Evolutionary conservation across 1,140 invertebrate genomes (phyloP).

Genomic region (Globodera ellingtonae): DNA sequence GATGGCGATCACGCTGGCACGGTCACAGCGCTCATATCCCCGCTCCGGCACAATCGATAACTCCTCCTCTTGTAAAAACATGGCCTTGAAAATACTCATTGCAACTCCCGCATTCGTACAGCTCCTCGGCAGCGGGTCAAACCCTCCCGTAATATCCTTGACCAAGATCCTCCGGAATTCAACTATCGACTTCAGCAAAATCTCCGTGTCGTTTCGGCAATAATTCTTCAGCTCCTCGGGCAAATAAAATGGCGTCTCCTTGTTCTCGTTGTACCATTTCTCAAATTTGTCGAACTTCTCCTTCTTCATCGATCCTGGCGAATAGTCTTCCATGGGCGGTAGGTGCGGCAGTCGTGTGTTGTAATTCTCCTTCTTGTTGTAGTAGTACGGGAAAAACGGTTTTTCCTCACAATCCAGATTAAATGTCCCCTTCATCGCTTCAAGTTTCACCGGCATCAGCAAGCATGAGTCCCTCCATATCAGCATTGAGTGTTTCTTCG

Average conservation of each 20-base stretch:
- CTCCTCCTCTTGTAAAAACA: not conserved
- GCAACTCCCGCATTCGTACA: not conserved
- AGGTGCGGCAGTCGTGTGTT: not conserved
- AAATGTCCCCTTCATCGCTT: not conserved
- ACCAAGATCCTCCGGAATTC: slow-evolving; percentile 7
- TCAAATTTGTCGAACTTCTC: not conserved
- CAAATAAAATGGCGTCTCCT: not conserved
- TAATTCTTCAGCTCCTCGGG: not conserved
- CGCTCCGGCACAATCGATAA: slow-evolving; percentile 12
- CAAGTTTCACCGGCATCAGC: not conserved
- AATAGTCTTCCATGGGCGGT: not conserved
- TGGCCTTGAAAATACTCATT: not conserved
- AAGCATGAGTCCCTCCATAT: not conserved
- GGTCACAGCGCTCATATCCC: slow-evolving; percentile 1
- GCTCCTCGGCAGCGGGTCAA: not conserved
- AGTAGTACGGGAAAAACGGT: not conserved
- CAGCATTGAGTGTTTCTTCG: not conserved
- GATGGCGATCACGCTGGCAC: not conserved
- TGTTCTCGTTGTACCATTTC: not conserved
- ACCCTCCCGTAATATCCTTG: not conserved
- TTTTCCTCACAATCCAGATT: slow-evolving; percentile 2
- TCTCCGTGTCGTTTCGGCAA: slow-evolving; percentile 11
- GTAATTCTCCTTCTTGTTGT: slow-evolving; percentile 3
- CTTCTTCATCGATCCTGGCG: not conserved
- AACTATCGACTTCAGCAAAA: not conserved